Conservation (phyloP, 1,140 invertebrate genomes). For the Pinna nobilis region DNA sequence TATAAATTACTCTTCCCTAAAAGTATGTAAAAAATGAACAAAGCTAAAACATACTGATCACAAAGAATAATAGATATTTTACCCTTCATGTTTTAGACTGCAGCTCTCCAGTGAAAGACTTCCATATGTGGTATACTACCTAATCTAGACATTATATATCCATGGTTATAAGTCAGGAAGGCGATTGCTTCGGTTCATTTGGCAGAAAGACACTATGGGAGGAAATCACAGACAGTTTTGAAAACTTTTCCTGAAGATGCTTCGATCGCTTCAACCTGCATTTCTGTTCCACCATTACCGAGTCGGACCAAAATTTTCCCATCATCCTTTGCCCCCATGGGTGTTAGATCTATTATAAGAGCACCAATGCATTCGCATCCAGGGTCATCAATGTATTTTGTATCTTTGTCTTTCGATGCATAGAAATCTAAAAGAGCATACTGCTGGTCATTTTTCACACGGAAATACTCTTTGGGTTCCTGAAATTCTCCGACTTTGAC, state of each 20-base stretch:
- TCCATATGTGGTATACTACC: background rate
- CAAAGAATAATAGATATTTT: background rate
- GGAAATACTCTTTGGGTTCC: conserved; percentile 39
- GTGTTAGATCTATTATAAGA: conserved; percentile 26
- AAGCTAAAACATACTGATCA: background rate
- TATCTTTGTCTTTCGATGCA: conserved; percentile 24
- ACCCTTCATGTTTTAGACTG: background rate
- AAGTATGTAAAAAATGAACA: background rate
- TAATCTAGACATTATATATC: background rate
- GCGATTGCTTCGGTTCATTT: background rate
- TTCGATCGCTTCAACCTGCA: conserved; percentile 34
- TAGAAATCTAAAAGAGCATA: conserved; percentile 43
- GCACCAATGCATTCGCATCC: conserved; percentile 25
- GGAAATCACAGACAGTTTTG: conserved; percentile 16
- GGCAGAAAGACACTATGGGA: conserved; percentile 1
- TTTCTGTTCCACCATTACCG: conserved; percentile 42
- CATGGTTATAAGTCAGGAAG: background rate
- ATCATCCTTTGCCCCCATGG: background rate
- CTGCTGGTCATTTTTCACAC: conserved; percentile 15
- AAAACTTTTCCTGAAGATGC: conserved; percentile 2
- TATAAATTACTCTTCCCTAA: background rate
- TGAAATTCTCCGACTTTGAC: conserved; percentile 33
- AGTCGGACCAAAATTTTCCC: conserved; percentile 19
- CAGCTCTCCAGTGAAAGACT: background rate
- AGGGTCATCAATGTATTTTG: conserved; percentile 29